These are phyloP conservation scores for Zapornia atra DNA, from an alignment of 2,113 vertebrate genomes.

Conservation along the genomic window DNA sequence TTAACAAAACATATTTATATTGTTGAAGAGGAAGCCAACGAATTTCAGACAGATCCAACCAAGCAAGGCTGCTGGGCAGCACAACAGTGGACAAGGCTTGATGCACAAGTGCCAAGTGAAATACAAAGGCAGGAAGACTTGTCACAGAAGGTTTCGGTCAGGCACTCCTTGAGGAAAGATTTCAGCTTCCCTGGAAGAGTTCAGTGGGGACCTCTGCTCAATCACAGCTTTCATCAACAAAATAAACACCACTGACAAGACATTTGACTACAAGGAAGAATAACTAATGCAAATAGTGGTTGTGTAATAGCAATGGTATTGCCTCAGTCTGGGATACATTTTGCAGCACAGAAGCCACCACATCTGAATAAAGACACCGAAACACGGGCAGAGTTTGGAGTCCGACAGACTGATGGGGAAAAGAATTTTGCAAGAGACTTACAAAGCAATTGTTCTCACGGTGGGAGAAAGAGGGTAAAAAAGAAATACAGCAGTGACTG, in stretches of 20 bases:
- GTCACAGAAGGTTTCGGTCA: not conserved
- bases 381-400: not conserved
- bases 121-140: not conserved
- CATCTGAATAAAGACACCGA: not conserved
- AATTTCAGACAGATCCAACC: not conserved
- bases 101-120: not conserved
- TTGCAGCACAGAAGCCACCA: not conserved
- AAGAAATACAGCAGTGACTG: not conserved
- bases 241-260: not conserved
- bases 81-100: not conserved
- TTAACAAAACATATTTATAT: not conserved
- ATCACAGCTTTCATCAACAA: slow-evolving; percentile 23
- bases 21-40: not conserved
- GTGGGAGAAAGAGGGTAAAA: not conserved
- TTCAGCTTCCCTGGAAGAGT: not conserved
- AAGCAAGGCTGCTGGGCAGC: not conserved
- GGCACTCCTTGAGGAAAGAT: slow-evolving; percentile 16
- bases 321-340: not conserved
- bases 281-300: not conserved
- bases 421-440: not conserved
- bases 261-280: slow-evolving; percentile 19
- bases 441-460: not conserved
- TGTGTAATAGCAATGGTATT: not conserved
- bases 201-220: not conserved
- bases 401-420: not conserved